Percentiles rank a stretch among this genome's conserved stretches.
These are phyloP conservation scores for Halcyon badia DNA, from an alignment of 2,797 vertebrate genomes.

Conservation along the genomic window DNA sequence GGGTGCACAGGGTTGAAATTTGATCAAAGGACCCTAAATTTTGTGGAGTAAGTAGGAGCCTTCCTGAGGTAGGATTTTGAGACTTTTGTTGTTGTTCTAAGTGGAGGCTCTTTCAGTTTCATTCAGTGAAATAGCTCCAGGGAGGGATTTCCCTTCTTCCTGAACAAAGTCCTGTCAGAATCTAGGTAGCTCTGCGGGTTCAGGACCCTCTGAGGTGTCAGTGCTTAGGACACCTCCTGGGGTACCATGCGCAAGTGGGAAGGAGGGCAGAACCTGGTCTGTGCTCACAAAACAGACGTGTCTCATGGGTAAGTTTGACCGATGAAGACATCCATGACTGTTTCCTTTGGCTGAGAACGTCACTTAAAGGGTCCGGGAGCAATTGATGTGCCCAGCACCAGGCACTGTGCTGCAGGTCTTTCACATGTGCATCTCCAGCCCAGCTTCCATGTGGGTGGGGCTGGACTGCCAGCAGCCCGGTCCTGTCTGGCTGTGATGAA, in stretches of 20 bases:
- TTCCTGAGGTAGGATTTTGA: background rate
- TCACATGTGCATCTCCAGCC: background rate
- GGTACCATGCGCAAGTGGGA: accelerated
- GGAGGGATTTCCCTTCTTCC: background rate
- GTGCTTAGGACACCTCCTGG: background rate
- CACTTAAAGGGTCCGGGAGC: background rate
- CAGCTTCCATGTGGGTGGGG: background rate
- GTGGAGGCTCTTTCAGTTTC: background rate
- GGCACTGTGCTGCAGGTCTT: background rate
- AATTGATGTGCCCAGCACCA: background rate
- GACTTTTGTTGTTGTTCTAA: background rate
- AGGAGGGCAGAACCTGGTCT: background rate
- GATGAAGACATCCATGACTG: accelerated
- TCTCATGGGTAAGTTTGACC: accelerated
- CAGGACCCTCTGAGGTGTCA: background rate
- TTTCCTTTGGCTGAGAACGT: background rate
- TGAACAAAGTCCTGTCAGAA: background rate
- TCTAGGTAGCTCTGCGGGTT: accelerated
- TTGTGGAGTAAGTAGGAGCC: background rate
- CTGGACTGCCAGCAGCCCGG: accelerated
- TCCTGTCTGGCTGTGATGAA: background rate
- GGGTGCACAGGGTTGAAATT: background rate
- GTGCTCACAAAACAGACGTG: background rate
- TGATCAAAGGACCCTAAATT: background rate
- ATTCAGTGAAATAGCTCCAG: background rate